Conservation (phyloP, 2,113 vertebrate species). For the Acanthisitta chloris region DNA sequence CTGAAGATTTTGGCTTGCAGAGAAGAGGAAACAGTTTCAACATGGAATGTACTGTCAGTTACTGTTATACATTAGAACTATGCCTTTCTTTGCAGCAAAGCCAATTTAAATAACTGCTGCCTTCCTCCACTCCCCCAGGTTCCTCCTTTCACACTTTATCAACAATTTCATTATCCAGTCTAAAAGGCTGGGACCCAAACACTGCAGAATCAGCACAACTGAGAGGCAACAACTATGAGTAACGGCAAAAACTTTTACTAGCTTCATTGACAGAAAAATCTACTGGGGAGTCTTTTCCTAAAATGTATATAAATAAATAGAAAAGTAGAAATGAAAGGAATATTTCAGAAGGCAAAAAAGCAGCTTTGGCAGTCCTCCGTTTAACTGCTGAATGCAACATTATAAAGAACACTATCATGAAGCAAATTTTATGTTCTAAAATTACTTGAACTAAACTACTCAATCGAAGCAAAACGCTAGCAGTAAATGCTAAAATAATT, state of each 20-base stretch:
- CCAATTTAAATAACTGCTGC: neutral
- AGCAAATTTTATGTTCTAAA: neutral
- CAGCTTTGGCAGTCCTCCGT: neutral
- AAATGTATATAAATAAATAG: neutral
- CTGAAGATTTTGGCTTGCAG: neutral
- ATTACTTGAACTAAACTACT: neutral
- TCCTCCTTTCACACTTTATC: neutral
- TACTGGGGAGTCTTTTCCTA: neutral
- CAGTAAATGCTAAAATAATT: conserved; percentile 21
- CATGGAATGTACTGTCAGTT: neutral
- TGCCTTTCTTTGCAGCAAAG: neutral
- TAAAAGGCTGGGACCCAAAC: neutral
- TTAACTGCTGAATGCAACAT: neutral
- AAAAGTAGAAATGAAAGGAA: neutral
- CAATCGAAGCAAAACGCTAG: neutral
- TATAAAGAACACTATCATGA: neutral
- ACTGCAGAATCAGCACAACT: rapidly evolving
- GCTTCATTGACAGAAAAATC: neutral
- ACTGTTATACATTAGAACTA: neutral
- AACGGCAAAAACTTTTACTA: neutral
- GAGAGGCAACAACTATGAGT: neutral
- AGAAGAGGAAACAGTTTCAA: neutral
- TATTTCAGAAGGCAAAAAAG: neutral
- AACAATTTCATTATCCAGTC: neutral
- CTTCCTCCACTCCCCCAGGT: neutral